phyloP scores from a whole-genome alignment of 2,797 vertebrate species.

The Gephyroberyx darwinii region DNA sequence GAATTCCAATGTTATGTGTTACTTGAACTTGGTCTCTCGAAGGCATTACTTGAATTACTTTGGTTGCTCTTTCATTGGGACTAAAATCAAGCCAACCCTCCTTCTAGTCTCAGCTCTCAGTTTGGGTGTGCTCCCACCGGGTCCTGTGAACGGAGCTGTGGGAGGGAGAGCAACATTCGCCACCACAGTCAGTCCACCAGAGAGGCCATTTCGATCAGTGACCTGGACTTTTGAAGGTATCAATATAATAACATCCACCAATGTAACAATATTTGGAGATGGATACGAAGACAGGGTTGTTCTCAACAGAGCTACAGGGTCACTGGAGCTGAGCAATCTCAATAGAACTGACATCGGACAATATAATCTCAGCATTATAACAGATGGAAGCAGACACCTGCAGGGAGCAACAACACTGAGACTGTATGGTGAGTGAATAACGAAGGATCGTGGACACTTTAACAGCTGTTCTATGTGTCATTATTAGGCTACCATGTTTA shows the following conservation, averaged over 20 bases:
- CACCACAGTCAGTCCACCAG: neutral
- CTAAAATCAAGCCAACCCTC: neutral
- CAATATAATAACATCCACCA: no score
- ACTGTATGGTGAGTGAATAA: conserved; percentile 22
- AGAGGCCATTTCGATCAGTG: neutral
- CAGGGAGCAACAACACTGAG: neutral
- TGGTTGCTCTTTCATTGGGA: no score
- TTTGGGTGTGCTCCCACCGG: conserved; percentile 1
- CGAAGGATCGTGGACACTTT: neutral
- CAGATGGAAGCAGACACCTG: rapidly evolving
- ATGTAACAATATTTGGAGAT: neutral
- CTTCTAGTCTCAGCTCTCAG: conserved; percentile 4
- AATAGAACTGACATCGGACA: conserved; percentile 16
- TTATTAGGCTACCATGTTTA: neutral
- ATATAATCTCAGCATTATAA: neutral
- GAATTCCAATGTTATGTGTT: no score
- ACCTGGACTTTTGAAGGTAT: neutral
- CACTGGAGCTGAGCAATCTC: conserved; percentile 33
- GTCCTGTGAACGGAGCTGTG: conserved; percentile 7
- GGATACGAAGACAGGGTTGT: conserved; percentile 18
- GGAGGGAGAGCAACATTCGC: conserved; percentile 16
- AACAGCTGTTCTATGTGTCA: neutral
- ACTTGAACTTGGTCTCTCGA: no score
- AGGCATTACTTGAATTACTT: no score
- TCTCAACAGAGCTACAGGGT: conserved; percentile 22